phyloP scores from a whole-genome alignment of 2,797 vertebrate genomes.

The Artibeus lituratus region DNA sequence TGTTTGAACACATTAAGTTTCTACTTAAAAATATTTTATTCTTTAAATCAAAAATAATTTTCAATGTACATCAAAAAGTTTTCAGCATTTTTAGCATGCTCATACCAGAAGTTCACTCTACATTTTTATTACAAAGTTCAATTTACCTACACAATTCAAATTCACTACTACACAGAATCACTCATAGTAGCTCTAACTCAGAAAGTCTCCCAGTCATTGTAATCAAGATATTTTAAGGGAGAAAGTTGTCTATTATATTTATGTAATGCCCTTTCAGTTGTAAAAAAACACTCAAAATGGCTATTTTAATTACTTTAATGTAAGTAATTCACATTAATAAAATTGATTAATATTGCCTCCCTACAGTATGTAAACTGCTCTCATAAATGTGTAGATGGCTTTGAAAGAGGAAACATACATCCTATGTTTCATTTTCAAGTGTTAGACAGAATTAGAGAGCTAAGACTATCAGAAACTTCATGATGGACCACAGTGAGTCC shows the following conservation, averaged over 20 bases:
- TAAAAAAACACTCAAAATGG: background rate
- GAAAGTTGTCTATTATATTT: constrained; percentile 1
- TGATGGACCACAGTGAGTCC: background rate
- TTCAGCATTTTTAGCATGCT: constrained; percentile 22
- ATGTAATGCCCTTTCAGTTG: background rate
- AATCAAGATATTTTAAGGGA: background rate
- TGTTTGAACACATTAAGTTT: constrained; percentile 28
- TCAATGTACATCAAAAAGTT: background rate
- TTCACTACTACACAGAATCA: background rate
- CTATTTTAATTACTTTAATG: background rate
- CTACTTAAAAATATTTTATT: constrained; percentile 25
- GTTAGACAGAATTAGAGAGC: background rate
- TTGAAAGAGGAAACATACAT: background rate
- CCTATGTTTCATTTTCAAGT: background rate
- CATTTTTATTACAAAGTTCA: background rate
- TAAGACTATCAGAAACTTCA: background rate
- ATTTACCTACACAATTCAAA: background rate
- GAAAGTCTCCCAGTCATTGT: background rate
- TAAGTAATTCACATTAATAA: background rate
- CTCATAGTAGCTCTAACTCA: background rate
- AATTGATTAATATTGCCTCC: background rate
- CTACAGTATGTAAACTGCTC: background rate
- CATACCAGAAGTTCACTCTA: background rate
- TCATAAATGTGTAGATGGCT: background rate
- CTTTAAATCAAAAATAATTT: constrained; percentile 50